Percentiles rank a stretch among this genome's conserved stretches.
Conservation (phyloP, 2,888 invertebrate genomes). For the Dicycla oo region DNA sequence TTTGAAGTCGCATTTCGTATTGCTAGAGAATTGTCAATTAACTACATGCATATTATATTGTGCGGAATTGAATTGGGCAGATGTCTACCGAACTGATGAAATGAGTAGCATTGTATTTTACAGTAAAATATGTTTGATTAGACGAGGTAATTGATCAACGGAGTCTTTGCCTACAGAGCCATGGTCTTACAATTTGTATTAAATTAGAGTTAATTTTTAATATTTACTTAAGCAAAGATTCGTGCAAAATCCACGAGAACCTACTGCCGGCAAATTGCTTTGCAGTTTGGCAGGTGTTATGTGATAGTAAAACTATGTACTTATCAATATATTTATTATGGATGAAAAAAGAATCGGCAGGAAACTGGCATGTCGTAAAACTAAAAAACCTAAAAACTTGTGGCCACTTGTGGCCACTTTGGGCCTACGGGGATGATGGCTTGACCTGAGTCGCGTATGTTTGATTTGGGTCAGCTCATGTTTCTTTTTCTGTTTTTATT, state of each 20-base stretch:
- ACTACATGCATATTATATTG: neutral
- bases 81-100: neutral
- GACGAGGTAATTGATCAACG: neutral
- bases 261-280: no score
- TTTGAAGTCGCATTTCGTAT: slow-evolving; percentile 20
- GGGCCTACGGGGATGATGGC: neutral
- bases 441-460: neutral
- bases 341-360: neutral
- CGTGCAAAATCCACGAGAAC: no score
- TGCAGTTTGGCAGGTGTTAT: no score
- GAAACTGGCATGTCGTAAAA: neutral
- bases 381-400: neutral
- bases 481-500: no score
- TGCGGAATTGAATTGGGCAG: slow-evolving; percentile 18
- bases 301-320: no score
- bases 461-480: no score
- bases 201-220: no score
- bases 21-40: slow-evolving; percentile 25
- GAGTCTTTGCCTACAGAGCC: no score
- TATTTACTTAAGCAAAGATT: no score
- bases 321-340: no score
- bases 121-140: neutral
- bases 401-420: neutral
- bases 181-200: no score
- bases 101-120: neutral